Evolutionary conservation across 2,888 invertebrate species (phyloP).

Genomic region (Germaria angustata): DNA sequence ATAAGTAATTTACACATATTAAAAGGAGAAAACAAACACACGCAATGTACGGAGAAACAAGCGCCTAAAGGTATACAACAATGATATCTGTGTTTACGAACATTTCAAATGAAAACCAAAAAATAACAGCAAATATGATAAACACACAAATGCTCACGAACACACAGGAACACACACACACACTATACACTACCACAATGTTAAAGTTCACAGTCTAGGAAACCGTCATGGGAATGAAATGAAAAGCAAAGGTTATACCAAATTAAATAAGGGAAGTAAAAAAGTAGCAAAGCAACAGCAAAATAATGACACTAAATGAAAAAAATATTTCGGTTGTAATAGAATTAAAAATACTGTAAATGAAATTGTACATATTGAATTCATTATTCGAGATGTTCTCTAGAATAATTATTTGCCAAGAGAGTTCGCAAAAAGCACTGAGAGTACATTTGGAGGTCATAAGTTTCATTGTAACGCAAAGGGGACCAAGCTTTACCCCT

Average conservation of each 20-base stretch:
- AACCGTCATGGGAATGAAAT: slow-evolving; percentile 1
- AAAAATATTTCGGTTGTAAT: not conserved
- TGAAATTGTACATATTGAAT: not conserved
- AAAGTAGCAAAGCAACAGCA: not conserved
- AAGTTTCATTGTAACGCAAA: too few species aligned
- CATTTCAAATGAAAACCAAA: slow-evolving; percentile 19
- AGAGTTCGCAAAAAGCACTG: too few species aligned
- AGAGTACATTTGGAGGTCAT: too few species aligned
- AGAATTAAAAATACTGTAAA: not conserved
- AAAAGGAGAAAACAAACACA: slow-evolving; percentile 43
- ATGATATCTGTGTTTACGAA: slow-evolving; percentile 66
- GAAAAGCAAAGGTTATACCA: slow-evolving; percentile 22
- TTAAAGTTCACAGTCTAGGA: slow-evolving; percentile 17
- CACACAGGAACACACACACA: not conserved
- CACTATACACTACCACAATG: not conserved
- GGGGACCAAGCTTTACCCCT: too few species aligned
- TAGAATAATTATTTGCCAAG: too few species aligned
- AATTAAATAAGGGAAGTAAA: slow-evolving; percentile 41
- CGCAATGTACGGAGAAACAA: slow-evolving; percentile 40
- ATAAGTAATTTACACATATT: slow-evolving; percentile 43
- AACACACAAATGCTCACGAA: not conserved
- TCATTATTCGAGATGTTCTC: too few species aligned
- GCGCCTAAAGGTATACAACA: slow-evolving; percentile 68
- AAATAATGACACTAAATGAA: too few species aligned
- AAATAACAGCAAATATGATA: not conserved